Evolutionary conservation across 1,140 invertebrate species (phyloP).

Genomic region (Trypoxylus dichotomus): DNA sequence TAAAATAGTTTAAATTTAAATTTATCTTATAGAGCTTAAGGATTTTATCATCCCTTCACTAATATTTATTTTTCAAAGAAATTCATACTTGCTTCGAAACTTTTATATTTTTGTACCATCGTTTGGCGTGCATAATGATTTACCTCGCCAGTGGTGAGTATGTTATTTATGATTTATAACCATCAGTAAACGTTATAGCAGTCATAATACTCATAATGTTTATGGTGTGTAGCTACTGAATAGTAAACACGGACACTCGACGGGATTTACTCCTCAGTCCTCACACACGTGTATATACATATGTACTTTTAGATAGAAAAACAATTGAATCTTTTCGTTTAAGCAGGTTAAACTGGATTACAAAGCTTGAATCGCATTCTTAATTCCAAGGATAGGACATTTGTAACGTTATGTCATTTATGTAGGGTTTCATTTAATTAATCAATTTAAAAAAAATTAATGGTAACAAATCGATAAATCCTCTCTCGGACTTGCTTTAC

Average conservation of each 20-base stretch:
- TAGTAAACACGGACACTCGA: neutral
- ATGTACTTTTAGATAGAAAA: neutral
- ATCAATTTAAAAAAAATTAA: conserved; percentile 5
- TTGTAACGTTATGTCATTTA: neutral
- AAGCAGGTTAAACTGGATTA: neutral
- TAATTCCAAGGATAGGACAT: neutral
- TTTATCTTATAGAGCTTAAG: too few species aligned
- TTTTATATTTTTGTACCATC: too few species aligned
- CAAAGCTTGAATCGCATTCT: neutral
- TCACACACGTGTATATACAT: neutral
- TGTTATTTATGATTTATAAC: conserved; percentile 5
- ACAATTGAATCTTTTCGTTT: neutral
- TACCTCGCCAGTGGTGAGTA: neutral
- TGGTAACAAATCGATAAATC: neutral
- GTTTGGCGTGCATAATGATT: too few species aligned
- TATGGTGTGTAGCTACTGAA: neutral
- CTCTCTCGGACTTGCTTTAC: neutral
- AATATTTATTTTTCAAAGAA: too few species aligned
- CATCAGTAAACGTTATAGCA: neutral
- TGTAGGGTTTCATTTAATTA: conserved; percentile 3
- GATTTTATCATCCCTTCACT: too few species aligned
- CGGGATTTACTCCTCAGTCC: neutral
- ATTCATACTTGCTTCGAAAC: too few species aligned
- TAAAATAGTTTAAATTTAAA: too few species aligned
- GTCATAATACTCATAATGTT: neutral